phyloP scores from a whole-genome alignment of 2,797 vertebrate species.

The Loris lydekkerianus region DNA sequence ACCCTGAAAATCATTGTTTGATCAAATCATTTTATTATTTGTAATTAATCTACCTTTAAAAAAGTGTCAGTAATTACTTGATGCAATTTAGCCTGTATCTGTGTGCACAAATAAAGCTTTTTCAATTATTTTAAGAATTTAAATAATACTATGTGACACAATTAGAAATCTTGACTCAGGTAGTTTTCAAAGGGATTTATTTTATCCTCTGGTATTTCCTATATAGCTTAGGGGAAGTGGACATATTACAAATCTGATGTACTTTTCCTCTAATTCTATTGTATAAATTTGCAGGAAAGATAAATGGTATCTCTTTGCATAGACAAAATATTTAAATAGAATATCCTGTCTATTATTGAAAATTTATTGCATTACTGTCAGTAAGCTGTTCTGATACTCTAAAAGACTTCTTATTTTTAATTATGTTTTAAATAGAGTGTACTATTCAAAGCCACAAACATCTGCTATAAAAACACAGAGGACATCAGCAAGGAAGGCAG shows the following conservation, averaged over 20 bases:
- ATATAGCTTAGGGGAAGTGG: neutral
- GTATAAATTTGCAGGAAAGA: neutral
- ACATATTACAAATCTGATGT: neutral
- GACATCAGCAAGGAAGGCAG: neutral
- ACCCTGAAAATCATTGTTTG: neutral
- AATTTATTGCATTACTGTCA: neutral
- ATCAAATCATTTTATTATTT: neutral
- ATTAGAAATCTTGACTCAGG: neutral
- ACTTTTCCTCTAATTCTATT: neutral
- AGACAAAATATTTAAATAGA: slow-evolving; percentile 50
- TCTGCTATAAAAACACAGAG: neutral
- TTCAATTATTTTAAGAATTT: neutral
- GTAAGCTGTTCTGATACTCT: neutral
- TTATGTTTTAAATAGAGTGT: neutral
- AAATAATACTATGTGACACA: neutral
- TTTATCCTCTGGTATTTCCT: neutral
- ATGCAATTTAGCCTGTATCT: neutral
- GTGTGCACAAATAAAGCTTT: neutral
- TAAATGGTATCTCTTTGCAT: neutral
- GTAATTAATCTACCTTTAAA: neutral
- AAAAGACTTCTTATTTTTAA: neutral
- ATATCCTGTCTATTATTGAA: neutral
- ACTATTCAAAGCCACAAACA: neutral
- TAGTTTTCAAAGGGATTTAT: slow-evolving; percentile 10
- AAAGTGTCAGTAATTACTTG: neutral